Base-by-base conservation (phyloP, 1,140 invertebrate genomes). In the Hylaeus anthracinus region DNA sequence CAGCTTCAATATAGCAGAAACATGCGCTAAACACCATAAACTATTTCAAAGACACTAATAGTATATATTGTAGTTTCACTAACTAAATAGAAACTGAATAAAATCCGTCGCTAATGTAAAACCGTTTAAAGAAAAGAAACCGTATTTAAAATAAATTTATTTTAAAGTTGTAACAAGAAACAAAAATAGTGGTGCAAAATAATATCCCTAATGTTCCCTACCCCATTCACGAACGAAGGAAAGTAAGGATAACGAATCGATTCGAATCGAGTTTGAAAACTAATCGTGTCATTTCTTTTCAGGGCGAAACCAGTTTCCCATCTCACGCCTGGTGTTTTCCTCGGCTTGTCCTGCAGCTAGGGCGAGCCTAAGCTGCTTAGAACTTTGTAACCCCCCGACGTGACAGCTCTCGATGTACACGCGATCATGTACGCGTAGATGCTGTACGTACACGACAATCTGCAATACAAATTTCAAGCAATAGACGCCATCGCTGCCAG, bases 391-490 rank as follows among this genome's bases (percentile, higher is more conserved):
- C 72, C 58, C 60, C 45, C 43, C 43, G 45, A 69, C 55, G 53
- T 12, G 41, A 65, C 67, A 10, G 39, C 60, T 61, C 45, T 39
- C 8, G n/a, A 12, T 72, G 61, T n/a, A 53, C 53, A 67, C 48
- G 58, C 26, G 41, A 51, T 51, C 51, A 9, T 9, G 15, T 41
- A 6, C 10, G 8, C 15, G 43, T 63, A 2, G 9, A 14, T 12
- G n/a, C 26, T 5, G 1, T 65, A 74, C 14, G 10, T 48, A 53
- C 51, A 12, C 51, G 67, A 61, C 39, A 51, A 76, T 70, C 53
- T 39, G 56, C 64, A 60, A 76, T 60, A 74, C 61, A 66, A 84
- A 83, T 87, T 81, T 76, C 63, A 86, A 81, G 83, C 78, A 73
- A 83, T 81, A 81, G 74, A 66, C 64, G 61, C 63, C 73, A 75